Evolutionary conservation across 2,113 vertebrate species (phyloP), one percentile per base, ranked within the genome.

Genomic region (Theropithecus gelada): DNA sequence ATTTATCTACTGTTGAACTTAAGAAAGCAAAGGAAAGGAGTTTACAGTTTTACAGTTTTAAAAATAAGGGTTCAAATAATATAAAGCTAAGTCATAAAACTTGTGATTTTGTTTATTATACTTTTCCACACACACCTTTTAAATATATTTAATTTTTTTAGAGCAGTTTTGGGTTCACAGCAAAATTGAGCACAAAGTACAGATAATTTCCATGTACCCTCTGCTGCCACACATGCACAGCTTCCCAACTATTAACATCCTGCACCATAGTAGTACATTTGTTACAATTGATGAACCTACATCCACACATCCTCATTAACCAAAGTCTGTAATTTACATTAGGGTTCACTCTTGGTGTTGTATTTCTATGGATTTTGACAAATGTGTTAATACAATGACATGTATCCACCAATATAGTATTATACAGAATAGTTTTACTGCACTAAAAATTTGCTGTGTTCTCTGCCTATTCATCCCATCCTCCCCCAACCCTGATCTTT

Each of bases 81-180:
- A 50, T 73, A 90, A 94, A 73, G 23, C 25, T 61, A 76, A 59
- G 30, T 94, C 52, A 50, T 68, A 80, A 68, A 81, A 93, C 45
- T 82, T 32, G 22, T 88, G 23, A 59, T 86, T 95, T 96, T 76
- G 32, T 75, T 94, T 80, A 11, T 83, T 90, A 90, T 61, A 52
- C 16, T 45, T 91, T 40, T 55, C 23, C 17, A 81, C 32, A 73
- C 7, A 84, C 20, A 45, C 14, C 57, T 76, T 93, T 89, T 52
- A 88, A 52, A 30, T 91, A 64, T 38, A 78, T 30, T 73, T 78
- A 38, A 79, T 32, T 90, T 85, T 88, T 81, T 40, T 43, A 88
- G 93, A 79, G 40, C 12, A 70, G 40, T 93, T 94, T 90, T 81
- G 45, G n/a, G 32, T 40, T 95, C 25, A 92, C 8, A 93, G 59